Conservation (phyloP, 2,888 invertebrate genomes). For the Eristalinus aeneus region DNA sequence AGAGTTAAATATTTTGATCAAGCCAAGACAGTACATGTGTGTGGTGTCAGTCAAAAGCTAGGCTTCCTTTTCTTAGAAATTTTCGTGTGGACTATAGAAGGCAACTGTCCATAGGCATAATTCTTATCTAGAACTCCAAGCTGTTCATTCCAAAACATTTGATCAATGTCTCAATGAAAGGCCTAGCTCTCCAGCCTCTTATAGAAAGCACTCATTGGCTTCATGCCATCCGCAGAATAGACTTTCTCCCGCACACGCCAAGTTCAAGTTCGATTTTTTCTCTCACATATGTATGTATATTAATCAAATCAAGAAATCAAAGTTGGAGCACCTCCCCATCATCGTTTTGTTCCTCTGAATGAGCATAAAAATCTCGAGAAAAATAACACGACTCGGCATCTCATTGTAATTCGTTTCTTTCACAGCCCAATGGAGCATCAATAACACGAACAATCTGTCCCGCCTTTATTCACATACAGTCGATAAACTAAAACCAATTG, state of each 20-base stretch:
- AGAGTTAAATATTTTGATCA: too few relatives aligned
- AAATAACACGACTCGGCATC: not conserved
- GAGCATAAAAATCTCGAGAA: not conserved
- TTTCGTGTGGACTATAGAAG: too few relatives aligned
- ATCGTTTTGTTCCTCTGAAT: not conserved
- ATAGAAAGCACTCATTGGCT: not conserved
- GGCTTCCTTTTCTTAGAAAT: too few relatives aligned
- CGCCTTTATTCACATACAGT: not conserved
- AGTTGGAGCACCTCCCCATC: not conserved
- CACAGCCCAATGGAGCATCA: not conserved
- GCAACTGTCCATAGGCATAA: not conserved
- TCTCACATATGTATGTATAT: not conserved
- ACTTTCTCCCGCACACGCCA: not conserved
- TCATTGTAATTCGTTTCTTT: not conserved
- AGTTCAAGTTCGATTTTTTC: not conserved
- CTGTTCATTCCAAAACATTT: not conserved
- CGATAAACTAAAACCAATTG: conserved; percentile 29
- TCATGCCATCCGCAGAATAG: not conserved
- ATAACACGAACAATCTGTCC: not conserved
- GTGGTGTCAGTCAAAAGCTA: too few relatives aligned
- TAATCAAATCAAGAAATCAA: not conserved
- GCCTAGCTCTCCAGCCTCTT: not conserved
- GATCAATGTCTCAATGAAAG: not conserved
- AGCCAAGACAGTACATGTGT: too few relatives aligned
- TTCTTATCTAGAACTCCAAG: not conserved